phyloP scores from a whole-genome alignment of 2,113 vertebrate genomes.

The Sarotherodon lohbergeri region DNA sequence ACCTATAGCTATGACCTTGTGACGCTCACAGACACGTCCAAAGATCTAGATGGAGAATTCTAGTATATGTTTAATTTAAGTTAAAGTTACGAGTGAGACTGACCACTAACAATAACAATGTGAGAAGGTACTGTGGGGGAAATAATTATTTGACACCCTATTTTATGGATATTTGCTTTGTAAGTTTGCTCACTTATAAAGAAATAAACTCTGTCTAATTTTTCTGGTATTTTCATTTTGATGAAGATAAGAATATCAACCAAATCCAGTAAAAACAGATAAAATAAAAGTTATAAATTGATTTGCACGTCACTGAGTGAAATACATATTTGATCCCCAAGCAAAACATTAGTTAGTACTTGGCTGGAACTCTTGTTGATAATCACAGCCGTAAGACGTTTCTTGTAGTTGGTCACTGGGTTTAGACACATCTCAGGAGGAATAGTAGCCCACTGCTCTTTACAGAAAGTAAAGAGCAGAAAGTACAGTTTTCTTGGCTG shows the following conservation, averaged over 20 bases:
- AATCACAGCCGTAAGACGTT: background rate
- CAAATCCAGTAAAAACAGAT: background rate
- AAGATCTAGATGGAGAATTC: background rate
- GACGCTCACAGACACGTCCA: background rate
- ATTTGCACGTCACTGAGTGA: background rate
- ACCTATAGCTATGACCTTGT: background rate
- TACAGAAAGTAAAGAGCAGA: background rate
- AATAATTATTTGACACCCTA: background rate
- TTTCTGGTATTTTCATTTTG: background rate
- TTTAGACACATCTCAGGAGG: background rate
- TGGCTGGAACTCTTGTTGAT: background rate
- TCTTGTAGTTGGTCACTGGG: background rate
- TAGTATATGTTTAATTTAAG: background rate
- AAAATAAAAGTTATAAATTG: background rate
- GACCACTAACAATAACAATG: background rate
- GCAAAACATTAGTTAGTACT: background rate
- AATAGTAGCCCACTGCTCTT: background rate
- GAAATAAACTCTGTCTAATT: background rate
- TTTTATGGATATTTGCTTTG: background rate
- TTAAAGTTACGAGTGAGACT: background rate
- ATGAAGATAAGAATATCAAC: background rate
- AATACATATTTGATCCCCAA: background rate
- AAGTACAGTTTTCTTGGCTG: background rate
- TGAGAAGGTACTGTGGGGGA: background rate
- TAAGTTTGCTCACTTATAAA: no score